phyloP scores from a whole-genome alignment of 2,888 invertebrate species.

The Sesia apiformis region DNA sequence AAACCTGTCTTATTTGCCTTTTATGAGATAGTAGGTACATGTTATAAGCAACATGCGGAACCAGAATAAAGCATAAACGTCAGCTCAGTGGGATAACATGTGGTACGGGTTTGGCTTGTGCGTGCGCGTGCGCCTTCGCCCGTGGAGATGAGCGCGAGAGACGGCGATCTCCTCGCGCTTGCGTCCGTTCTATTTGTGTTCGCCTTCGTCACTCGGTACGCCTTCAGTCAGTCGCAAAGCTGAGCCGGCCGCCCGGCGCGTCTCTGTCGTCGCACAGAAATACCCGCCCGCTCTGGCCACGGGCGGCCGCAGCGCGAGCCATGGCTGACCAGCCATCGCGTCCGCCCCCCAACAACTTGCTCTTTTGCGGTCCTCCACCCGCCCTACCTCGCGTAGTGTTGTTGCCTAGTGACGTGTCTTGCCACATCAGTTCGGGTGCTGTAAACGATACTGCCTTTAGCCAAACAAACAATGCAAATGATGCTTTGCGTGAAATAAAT shows the following conservation, averaged over 20 bases:
- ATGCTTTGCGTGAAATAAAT: slow-evolving; percentile 61
- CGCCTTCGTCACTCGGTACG: slow-evolving; percentile 70
- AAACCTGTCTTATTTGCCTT: slow-evolving; percentile 35
- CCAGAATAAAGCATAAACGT: slow-evolving; percentile 63
- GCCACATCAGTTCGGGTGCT: slow-evolving; percentile 21
- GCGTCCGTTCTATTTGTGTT: slow-evolving; percentile 73
- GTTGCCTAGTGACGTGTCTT: slow-evolving; percentile 51
- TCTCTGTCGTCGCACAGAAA: slow-evolving; percentile 50
- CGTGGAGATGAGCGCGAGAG: slow-evolving; percentile 72
- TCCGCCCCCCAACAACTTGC: slow-evolving; percentile 64
- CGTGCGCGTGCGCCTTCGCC: slow-evolving; percentile 70
- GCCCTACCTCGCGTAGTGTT: slow-evolving; percentile 66
- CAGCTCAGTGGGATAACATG: slow-evolving; percentile 56
- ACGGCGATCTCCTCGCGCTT: slow-evolving; percentile 72
- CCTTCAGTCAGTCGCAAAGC: slow-evolving; percentile 72
- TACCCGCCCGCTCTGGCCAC: slow-evolving; percentile 51
- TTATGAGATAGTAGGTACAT: slow-evolving; percentile 20
- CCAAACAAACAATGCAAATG: slow-evolving; percentile 40
- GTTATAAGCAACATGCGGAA: slow-evolving; percentile 56
- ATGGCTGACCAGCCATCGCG: slow-evolving; percentile 70
- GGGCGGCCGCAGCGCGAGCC: slow-evolving; percentile 47
- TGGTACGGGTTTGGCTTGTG: slow-evolving; percentile 70
- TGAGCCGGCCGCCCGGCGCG: slow-evolving; percentile 67
- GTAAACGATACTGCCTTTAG: slow-evolving; percentile 27
- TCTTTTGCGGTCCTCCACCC: slow-evolving; percentile 65